Percentiles rank a stretch among this genome's conserved stretches.
phyloP scores from a whole-genome alignment of 2,113 vertebrate species.

The Xiphophorus hellerii region DNA sequence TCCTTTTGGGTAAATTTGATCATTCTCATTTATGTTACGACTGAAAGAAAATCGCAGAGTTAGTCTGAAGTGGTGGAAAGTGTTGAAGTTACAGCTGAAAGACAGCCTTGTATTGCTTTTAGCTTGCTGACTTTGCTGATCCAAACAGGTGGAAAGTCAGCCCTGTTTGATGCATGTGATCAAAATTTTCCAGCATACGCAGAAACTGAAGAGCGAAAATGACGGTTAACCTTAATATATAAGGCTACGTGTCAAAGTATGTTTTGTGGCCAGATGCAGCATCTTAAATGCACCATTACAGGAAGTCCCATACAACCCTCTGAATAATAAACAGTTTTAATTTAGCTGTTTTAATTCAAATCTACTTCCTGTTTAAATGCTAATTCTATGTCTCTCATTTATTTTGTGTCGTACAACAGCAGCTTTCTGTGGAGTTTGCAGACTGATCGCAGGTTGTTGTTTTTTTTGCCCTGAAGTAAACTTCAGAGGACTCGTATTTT shows the following conservation, averaged over 20 bases:
- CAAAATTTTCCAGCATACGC: not conserved
- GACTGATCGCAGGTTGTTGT: constrained; percentile 26
- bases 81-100: not conserved
- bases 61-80: constrained; percentile 9
- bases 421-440: not conserved
- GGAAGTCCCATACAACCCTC: constrained; percentile 4
- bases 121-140: not conserved
- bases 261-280: constrained; percentile 8
- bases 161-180: not conserved
- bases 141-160: not conserved
- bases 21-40: not conserved
- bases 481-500: constrained; percentile 37
- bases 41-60: constrained; percentile 3
- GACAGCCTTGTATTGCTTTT: not conserved
- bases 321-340: constrained; percentile 1
- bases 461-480: constrained; percentile 59
- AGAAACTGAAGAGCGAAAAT: constrained; percentile 5
- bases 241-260: not conserved
- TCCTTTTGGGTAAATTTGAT: not conserved
- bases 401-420: not conserved
- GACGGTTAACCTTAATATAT: not conserved
- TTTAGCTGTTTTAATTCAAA: not conserved
- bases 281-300: not conserved
- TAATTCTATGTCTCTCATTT: not conserved
- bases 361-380: constrained; percentile 15